Conservation (phyloP, 2,888 invertebrate species). For the Drosophila siamana region DNA sequence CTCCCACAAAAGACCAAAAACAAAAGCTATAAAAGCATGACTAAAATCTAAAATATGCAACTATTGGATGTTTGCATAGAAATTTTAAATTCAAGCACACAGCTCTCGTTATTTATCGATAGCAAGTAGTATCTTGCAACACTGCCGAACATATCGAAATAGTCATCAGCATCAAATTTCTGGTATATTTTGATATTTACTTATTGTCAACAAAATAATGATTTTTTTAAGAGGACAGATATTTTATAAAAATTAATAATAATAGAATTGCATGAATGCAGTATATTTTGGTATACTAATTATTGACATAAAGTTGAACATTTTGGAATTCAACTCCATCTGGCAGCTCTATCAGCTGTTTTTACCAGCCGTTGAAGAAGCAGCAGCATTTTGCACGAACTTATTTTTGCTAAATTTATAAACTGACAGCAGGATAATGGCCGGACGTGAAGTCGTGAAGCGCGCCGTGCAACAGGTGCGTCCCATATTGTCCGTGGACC, state of each 20-base stretch:
- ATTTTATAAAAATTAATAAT: too few relatives aligned
- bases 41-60: slow-evolving; percentile 34
- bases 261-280: not conserved
- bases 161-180: slow-evolving; percentile 5
- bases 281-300: not conserved
- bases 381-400: slow-evolving; percentile 50
- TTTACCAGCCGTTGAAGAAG: slow-evolving; percentile 34
- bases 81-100: slow-evolving; percentile 34
- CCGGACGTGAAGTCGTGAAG: slow-evolving; percentile 86
- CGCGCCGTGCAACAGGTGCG: slow-evolving; percentile 89
- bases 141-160: slow-evolving; percentile 9
- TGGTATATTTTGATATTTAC: too few relatives aligned
- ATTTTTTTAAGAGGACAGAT: too few relatives aligned
- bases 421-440: slow-evolving; percentile 63
- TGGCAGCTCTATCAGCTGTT: slow-evolving; percentile 46
- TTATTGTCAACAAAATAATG: too few relatives aligned
- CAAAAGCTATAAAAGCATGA: slow-evolving; percentile 35
- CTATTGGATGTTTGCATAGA: not conserved
- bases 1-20: slow-evolving; percentile 55
- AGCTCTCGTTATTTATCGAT: slow-evolving; percentile 29
- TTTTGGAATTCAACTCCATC: not conserved
- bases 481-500: slow-evolving; percentile 93
- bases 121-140: slow-evolving; percentile 9
- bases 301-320: not conserved
- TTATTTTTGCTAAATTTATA: slow-evolving; percentile 35